Evolutionary conservation across 1,140 invertebrate species (phyloP), one percentile per base, ranked within the genome.

Genomic region (Drosophila bocki): DNA sequence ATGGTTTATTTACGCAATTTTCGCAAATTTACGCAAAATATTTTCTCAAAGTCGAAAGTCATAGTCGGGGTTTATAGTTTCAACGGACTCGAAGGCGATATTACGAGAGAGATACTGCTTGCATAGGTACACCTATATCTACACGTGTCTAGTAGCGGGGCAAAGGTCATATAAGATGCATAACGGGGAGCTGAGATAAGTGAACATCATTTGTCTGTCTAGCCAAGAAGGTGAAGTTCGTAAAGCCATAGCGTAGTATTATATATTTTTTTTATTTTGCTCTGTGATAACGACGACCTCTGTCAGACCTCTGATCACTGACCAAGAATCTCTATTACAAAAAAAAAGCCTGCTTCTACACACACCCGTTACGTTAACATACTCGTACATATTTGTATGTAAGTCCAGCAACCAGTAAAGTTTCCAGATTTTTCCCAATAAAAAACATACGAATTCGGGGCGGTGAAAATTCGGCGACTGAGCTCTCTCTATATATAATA

Each of bases 301-400:
- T 64, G 61, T 64, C 61, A 64, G 61, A 54, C 33, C 33, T 41
- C 56, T 65, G 57, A 65, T 33, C 62, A 82, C 82, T 85, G 82
- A 85, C 78, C 82, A 85, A 82, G 82, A 78, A 85, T 85, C 82
- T 86, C 80, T 85, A 81, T 85, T 80, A 45, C 26, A 42, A 45
- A 4, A 45, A 4, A 41, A 48, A 37, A 75, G 59, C 48, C 78
- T 75, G 58, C 69, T 68, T 57, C 68, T 11, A 56, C 53, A 65
- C 63, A 45, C 63, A 45, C 63, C 58, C 39, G 44, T 67, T 32
- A 39, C 37, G 35, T 56, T 56, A 56, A 39, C 35, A 39, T 56
- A 56, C 37, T 39, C 35, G 53, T 39, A 35, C 32, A 19, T 35
- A 19, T 51, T 51, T 51, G 50, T 51, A 51, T 51, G 50, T 51